A percentile compares a stretch with the other conserved stretches of the same genome.
Conservation (phyloP, 2,113 vertebrate species). For the Hemicordylus capensis region DNA sequence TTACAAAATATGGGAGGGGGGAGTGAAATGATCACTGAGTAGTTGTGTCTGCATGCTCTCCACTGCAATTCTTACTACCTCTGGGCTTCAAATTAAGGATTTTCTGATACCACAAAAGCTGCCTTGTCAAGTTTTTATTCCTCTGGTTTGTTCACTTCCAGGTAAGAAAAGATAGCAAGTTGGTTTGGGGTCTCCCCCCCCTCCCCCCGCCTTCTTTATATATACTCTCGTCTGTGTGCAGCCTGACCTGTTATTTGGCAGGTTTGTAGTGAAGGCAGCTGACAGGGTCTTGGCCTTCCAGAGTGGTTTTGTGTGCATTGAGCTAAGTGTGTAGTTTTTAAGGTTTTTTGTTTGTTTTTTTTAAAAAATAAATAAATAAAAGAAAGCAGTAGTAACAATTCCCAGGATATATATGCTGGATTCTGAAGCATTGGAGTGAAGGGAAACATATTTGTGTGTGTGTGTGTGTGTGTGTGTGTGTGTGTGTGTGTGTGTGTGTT, state of each 20-base stretch:
- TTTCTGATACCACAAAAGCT: slow-evolving; percentile 1
- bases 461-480: slow-evolving; percentile 13
- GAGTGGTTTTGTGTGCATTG: slow-evolving; percentile 31
- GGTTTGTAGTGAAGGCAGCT: slow-evolving; percentile 44
- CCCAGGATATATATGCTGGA: slow-evolving; percentile 25
- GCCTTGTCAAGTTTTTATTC: slow-evolving; percentile 37
- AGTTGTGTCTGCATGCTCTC: neutral
- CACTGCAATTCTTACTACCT: neutral
- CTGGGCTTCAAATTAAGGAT: slow-evolving; percentile 1
- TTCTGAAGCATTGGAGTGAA: slow-evolving; percentile 32
- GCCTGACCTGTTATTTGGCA: slow-evolving; percentile 22
- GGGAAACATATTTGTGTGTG: slow-evolving; percentile 33
- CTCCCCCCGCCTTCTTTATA: neutral
- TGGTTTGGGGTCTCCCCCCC: neutral
- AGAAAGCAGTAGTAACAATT: slow-evolving; percentile 31
- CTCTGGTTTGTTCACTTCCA: slow-evolving; percentile 31
- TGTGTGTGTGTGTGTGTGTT: slow-evolving; percentile 24
- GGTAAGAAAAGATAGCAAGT: slow-evolving; percentile 39
- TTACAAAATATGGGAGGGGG: neutral
- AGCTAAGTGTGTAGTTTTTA: slow-evolving; percentile 42
- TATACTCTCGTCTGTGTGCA: slow-evolving; percentile 31
- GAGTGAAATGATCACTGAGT: too few species aligned
- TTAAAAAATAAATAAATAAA: too few species aligned
- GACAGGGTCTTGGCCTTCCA: slow-evolving; percentile 28
- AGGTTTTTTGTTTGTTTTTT: slow-evolving; percentile 5